Conservation (phyloP, 2,797 vertebrate genomes). For the Pangasius macronema region DNA sequence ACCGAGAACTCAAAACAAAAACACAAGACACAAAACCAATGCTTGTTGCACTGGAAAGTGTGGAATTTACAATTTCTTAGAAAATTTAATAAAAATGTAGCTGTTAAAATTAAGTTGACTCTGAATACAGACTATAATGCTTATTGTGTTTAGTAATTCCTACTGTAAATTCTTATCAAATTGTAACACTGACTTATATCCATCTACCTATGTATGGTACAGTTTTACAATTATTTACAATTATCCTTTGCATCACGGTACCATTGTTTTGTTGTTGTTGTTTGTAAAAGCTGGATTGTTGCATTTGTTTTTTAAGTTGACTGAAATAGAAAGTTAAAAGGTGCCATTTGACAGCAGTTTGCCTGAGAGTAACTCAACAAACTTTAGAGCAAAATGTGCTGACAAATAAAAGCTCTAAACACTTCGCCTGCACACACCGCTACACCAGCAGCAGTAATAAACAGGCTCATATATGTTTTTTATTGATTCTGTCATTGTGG, state of each 20-base stretch:
- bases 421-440: slow-evolving; percentile 35
- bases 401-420: slow-evolving; percentile 53
- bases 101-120: not conserved
- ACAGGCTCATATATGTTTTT: slow-evolving; percentile 71
- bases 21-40: too few relatives aligned
- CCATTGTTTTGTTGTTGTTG: not conserved
- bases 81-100: too few relatives aligned
- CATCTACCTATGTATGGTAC: not conserved
- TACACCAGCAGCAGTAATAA: slow-evolving; percentile 62
- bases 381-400: slow-evolving; percentile 48
- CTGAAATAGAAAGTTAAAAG: not conserved
- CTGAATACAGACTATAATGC: not conserved
- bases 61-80: not conserved
- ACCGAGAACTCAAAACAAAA: not conserved
- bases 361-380: slow-evolving; percentile 20
- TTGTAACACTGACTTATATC: not conserved
- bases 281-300: not conserved
- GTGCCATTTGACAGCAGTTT: not conserved
- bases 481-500: slow-evolving; percentile 75
- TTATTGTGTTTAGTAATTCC: not conserved
- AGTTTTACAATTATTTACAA: not conserved
- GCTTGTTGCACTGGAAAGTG: not conserved
- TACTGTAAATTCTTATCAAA: not conserved
- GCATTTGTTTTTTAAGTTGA: not conserved
- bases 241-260: not conserved